Percentiles rank a stretch among this genome's conserved stretches.
Conservation (phyloP, 2,888 invertebrate species). For the Acrobasis repandana region DNA sequence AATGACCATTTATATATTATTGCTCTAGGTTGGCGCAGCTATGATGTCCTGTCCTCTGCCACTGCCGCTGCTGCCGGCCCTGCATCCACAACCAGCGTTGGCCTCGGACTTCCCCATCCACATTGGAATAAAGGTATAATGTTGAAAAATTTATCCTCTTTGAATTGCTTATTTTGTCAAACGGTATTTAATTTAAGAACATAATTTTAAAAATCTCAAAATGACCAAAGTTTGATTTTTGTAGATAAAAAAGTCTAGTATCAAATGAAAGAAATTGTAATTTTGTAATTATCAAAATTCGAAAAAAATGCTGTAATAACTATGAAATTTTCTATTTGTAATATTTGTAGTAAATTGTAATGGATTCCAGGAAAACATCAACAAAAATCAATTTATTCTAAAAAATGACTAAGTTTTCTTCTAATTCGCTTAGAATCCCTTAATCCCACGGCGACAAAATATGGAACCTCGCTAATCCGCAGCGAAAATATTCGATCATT, state of each 20-base stretch:
- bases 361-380: too few relatives aligned
- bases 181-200: too few relatives aligned
- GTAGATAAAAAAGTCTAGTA: too few relatives aligned
- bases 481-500: slow-evolving; percentile 24
- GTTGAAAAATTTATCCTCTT: background rate
- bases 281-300: too few relatives aligned
- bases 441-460: slow-evolving; percentile 14
- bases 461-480: slow-evolving; percentile 18
- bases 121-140: slow-evolving; percentile 85
- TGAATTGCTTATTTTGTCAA: background rate
- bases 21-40: slow-evolving; percentile 73
- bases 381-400: too few relatives aligned
- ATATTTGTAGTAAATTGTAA: too few relatives aligned
- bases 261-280: too few relatives aligned
- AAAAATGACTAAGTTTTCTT: background rate
- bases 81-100: slow-evolving; percentile 82
- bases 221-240: too few relatives aligned
- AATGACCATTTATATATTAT: background rate
- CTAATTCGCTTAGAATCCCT: background rate
- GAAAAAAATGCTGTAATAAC: too few relatives aligned
- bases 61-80: slow-evolving; percentile 84
- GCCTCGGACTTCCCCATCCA: slow-evolving; percentile 85
- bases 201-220: too few relatives aligned
- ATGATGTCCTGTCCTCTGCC: slow-evolving; percentile 88
- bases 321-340: too few relatives aligned